A percentile compares a stretch with the other conserved stretches of the same genome.
Evolutionary conservation across 1,140 invertebrate genomes (phyloP).

Genomic region (Lanistes nyassanus): DNA sequence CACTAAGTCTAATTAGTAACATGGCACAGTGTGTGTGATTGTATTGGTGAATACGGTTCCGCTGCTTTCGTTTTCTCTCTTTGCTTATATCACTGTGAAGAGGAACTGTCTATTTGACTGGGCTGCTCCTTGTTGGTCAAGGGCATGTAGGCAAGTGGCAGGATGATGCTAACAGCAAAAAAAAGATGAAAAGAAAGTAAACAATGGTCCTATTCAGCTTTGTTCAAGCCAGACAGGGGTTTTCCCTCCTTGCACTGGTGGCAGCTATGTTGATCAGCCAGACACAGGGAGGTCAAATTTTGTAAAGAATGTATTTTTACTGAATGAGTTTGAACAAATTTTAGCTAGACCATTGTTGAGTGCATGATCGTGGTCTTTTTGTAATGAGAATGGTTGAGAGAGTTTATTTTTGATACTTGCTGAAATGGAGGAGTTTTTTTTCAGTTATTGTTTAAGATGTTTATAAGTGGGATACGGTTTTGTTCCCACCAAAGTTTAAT

Average conservation of each 20-base stretch:
- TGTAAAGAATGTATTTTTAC: conserved; percentile 14
- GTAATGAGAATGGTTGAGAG: conserved; percentile 25
- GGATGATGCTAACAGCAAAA: conserved; percentile 9
- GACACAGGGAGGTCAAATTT: conserved; percentile 2
- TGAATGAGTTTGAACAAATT: conserved; percentile 34
- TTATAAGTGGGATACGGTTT: conserved; percentile 26
- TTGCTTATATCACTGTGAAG: conserved; percentile 20
- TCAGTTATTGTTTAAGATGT: conserved; percentile 28
- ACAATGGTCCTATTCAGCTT: conserved; percentile 13
- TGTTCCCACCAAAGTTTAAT: conserved; percentile 25
- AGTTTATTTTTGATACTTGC: conserved; percentile 39
- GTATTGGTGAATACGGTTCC: neutral
- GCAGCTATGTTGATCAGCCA: conserved; percentile 14
- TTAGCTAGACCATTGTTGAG: conserved; percentile 25
- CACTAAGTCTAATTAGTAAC: too few species aligned
- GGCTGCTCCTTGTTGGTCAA: neutral
- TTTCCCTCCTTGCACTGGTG: conserved; percentile 14
- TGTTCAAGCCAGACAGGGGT: neutral
- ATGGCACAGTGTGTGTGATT: too few species aligned
- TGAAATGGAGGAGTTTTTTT: conserved; percentile 26
- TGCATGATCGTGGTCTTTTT: conserved; percentile 29
- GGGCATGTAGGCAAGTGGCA: conserved; percentile 15
- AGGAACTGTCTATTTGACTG: conserved; percentile 5
- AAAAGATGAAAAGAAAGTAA: conserved; percentile 9
- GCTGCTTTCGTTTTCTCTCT: conserved; percentile 32